Conservation (phyloP, 2,113 vertebrate genomes). For the Lophura nycthemera region DNA sequence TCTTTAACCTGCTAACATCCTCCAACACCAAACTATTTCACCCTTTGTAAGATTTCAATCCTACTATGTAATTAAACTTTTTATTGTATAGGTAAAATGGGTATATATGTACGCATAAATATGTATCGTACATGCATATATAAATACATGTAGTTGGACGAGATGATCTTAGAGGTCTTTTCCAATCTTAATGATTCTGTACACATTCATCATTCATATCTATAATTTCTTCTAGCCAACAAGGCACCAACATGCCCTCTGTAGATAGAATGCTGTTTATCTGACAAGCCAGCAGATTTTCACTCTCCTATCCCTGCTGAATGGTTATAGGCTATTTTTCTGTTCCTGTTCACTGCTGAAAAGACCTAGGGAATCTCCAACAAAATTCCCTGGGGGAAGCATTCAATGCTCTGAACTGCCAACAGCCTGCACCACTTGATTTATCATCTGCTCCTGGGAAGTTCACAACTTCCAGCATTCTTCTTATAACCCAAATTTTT, state of each 20-base stretch:
- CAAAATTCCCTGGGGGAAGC: neutral
- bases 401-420: neutral
- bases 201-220: neutral
- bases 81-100: neutral
- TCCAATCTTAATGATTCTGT: neutral
- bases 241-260: neutral
- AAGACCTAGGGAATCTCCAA: conserved; percentile 12
- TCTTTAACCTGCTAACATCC: neutral
- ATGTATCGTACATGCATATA: neutral
- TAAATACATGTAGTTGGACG: neutral
- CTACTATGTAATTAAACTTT: neutral
- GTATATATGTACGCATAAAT: neutral
- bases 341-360: neutral
- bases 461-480: neutral
- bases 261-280: neutral
- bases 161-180: too few species aligned
- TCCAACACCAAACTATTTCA: neutral
- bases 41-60: neutral
- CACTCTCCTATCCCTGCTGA: neutral
- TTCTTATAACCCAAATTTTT: neutral
- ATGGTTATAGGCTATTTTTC: neutral
- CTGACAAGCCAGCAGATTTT: neutral
- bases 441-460: neutral
- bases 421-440: conserved; percentile 12
- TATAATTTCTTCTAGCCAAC: neutral